Base-by-base conservation (phyloP, 2,888 invertebrate genomes). In the Rhyacophila evoluta region DNA sequence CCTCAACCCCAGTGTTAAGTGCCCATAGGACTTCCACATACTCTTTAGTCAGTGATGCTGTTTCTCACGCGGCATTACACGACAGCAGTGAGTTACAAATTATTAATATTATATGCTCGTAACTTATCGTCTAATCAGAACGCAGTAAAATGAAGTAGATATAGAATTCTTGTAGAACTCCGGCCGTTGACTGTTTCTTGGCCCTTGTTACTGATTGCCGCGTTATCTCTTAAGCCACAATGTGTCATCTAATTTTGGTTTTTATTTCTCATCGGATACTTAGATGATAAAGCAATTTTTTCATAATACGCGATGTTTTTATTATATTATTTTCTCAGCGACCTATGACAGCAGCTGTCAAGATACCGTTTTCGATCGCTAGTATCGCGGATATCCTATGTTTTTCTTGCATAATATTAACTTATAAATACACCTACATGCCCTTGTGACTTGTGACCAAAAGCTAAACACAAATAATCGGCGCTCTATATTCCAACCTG, bases 11-110 rank as follows among this genome's bases (percentile, higher is more conserved):
- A 8, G 55, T 28, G 28, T 39, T 37, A 36, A 27, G 41, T 27
- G 38, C 67, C 67, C 12, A 75, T 79, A 73, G 80, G 33, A 84
- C 84, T 82, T 89, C 87, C 84, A 88, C 88, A 38, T 89, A 88
- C 82, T 87, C 89, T 82, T 85, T 89, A 76, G 85, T 92, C 79
- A 90, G 90, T 83, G 91, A 92, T 85, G 89, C 91, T 82, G 87
- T 91, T 86, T 89, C 91, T 67, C 89, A 91, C 84, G 91, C 91
- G 28, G 90, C 91, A 79, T 90, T 89, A 83, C 90, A 91, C 83
- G 92, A 92, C 85, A 87, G 88, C 83, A 89, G 92, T 91, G 86
- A 88, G 89, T 87, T 79, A 74, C 39, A 25, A 55, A 12, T 36
- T 72, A 25, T 1, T 72, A 11, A 1, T 19, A 36, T 36, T 67